Conservation (phyloP, 2,113 vertebrate genomes). For the Vicugna pacos region DNA sequence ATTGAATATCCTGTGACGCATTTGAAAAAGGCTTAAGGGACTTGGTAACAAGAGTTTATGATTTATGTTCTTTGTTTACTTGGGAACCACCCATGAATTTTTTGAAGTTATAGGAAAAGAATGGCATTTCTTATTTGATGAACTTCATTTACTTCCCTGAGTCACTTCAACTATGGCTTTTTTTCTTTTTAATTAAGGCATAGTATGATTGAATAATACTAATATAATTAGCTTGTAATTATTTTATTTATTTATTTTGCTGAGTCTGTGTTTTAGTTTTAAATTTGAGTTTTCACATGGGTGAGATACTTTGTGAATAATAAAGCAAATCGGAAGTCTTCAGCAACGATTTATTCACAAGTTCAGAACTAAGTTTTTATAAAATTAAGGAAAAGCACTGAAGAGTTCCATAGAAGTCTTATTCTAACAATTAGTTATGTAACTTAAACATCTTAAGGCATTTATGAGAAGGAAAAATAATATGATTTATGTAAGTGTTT, state of each 20-base stretch:
- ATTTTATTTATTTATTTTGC: conserved; percentile 13
- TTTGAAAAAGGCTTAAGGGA: conserved; percentile 68
- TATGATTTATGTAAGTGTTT: neutral
- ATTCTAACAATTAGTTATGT: conserved; percentile 1
- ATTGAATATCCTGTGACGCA: conserved; percentile 56
- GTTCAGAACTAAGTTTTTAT: neutral
- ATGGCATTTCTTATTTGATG: neutral
- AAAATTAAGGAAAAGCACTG: neutral
- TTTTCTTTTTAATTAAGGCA: neutral
- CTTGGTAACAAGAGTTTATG: conserved; percentile 21
- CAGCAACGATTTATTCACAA: neutral
- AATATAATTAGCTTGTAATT: conserved; percentile 8
- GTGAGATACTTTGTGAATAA: conserved; percentile 15
- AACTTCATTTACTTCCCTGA: neutral
- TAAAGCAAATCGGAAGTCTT: neutral
- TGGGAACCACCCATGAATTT: neutral
- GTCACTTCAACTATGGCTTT: neutral
- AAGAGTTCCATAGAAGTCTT: neutral
- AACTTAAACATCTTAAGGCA: neutral
- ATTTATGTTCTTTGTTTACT: conserved; percentile 47
- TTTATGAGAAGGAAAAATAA: neutral
- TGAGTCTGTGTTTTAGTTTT: conserved; percentile 21
- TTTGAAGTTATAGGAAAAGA: neutral
- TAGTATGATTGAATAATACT: neutral
- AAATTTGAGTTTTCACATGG: conserved; percentile 36